These are phyloP conservation scores for Hydrotaea cyrtoneurina DNA, from an alignment of 2,888 invertebrate species.

Conservation along the genomic window DNA sequence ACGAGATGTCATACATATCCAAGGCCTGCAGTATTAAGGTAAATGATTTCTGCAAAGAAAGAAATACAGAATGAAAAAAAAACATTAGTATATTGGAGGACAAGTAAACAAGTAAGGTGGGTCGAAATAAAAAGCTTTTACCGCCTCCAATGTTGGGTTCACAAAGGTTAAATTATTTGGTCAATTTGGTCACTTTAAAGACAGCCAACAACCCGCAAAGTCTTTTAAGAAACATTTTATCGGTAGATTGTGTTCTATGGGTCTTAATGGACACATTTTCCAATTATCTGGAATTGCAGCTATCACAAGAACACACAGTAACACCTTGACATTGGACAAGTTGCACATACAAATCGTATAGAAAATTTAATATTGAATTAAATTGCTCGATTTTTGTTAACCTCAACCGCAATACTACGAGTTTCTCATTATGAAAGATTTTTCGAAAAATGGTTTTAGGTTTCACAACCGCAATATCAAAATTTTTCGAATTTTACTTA, in stretches of 20 bases:
- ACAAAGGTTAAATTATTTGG: conserved; percentile 69
- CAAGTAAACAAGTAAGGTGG: conserved; percentile 55
- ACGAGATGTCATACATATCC: conserved; percentile 90
- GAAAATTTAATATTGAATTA: too few relatives aligned
- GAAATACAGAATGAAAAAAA: conserved; percentile 30
- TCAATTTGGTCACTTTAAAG: conserved; percentile 66
- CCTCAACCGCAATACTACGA: too few relatives aligned
- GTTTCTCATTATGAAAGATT: too few relatives aligned
- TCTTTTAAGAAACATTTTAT: conserved; percentile 25
- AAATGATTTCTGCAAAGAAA: conserved; percentile 91
- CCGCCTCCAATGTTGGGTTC: conserved; percentile 58
- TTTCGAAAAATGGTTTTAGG: too few relatives aligned
- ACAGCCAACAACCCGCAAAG: conserved; percentile 10
- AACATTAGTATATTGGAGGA: conserved; percentile 21
- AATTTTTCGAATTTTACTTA: too few relatives aligned
- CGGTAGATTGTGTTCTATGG: conserved; percentile 59
- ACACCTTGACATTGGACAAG: background rate
- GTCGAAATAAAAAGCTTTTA: conserved; percentile 58
- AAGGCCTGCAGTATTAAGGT: conserved; percentile 95
- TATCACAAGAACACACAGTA: background rate
- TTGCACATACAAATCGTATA: too few relatives aligned
- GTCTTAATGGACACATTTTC: conserved; percentile 30
- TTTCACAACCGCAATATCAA: too few relatives aligned
- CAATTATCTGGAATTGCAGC: conserved; percentile 1
- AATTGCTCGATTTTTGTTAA: too few relatives aligned